Base-by-base conservation (phyloP, 1,140 invertebrate species). In the Panagrolaimus sp. region DNA sequence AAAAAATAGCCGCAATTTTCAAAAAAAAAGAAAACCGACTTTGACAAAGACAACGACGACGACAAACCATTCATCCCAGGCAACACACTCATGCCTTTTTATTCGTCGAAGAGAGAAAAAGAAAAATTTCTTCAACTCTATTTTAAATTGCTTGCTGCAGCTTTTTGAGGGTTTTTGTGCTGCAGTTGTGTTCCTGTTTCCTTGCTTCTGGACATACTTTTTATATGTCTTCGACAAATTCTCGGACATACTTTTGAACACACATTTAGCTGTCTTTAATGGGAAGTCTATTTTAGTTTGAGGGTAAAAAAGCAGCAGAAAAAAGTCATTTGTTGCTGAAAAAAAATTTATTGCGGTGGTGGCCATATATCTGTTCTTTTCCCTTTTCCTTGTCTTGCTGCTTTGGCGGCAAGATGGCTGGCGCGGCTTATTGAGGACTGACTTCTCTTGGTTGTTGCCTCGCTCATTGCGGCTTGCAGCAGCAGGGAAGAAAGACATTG, bases 301-400 rank as follows among this genome's bases (percentile, higher is more conserved):
- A 63, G 44, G 25, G n/a, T 8, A 27, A 5, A 66, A 31, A 66
- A 43, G 23, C 31, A 31, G n/a, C n/a, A n/a, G 47, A 43, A 65
- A 51, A 65, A 44, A 38, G n/a, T 42, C 20, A 38, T 23, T 25
- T 25, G 38, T 23, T 13, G 63, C 23, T 25, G 38, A 5, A 65
- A 48, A n/a, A n/a, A n/a, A 65, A 65, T 9, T 13, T 23, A 44
- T 25, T 44, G 25, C 38, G 44, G 38, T 9, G 63, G 38, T 8
- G 23, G 23, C n/a, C n/a, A 51, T 3, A 51, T 4, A 4, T 51
- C 8, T 5, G 2, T 51, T 25, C 5, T 8, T 51, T 16, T 51
- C n/a, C 48, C 5, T 16, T 8, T 51, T 51, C 8, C 48, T 57
- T 57, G 51, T 8, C 51, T 57, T 20, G 11, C 47, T 23, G n/a